phyloP scores from a whole-genome alignment of 2,113 vertebrate genomes.

The Otus sunia region DNA sequence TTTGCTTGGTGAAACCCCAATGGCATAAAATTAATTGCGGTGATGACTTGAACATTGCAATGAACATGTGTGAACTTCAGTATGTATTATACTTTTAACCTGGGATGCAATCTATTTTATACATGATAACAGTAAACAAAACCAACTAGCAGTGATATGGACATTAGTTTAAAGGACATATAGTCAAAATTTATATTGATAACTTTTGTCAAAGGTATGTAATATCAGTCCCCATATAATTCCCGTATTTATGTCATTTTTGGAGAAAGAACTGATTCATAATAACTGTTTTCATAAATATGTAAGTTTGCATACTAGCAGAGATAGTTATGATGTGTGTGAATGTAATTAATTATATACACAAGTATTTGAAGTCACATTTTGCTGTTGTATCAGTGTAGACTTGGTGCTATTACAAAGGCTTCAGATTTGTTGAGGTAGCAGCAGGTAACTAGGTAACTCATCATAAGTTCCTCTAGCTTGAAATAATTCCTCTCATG shows the following conservation, averaged over 20 bases:
- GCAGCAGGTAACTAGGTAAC: background rate
- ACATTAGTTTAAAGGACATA: background rate
- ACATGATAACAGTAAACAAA: constrained; percentile 20
- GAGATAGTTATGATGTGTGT: background rate
- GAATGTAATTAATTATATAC: background rate
- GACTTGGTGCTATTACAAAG: background rate
- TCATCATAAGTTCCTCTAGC: background rate
- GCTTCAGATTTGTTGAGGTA: background rate
- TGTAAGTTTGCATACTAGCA: background rate
- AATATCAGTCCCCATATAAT: background rate
- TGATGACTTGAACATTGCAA: constrained; percentile 14
- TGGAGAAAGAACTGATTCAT: background rate
- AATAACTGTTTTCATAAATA: background rate
- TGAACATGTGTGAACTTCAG: background rate
- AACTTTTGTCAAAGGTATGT: background rate
- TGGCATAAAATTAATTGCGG: constrained; percentile 12
- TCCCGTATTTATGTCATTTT: background rate
- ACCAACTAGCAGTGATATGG: background rate
- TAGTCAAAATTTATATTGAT: background rate
- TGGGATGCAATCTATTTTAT: background rate
- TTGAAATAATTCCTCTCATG: background rate
- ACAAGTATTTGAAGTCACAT: background rate
- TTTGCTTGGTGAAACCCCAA: constrained; percentile 17
- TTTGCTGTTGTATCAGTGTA: background rate
- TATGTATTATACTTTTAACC: constrained; percentile 29